Evolutionary conservation across 2,888 invertebrate species (phyloP).

Genomic region (Omphaloscelis lunosa): DNA sequence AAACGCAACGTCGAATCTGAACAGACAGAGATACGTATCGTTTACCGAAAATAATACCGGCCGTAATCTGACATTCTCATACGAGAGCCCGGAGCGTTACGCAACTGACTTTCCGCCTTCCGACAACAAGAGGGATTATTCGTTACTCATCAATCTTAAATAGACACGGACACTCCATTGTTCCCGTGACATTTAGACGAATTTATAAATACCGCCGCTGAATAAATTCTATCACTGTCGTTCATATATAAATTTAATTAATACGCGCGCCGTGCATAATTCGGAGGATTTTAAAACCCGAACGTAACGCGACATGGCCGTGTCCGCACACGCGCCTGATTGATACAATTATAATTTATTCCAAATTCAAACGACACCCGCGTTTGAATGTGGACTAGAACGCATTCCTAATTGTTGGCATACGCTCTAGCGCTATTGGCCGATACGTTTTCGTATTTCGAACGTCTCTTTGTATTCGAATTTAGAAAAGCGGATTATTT

Average conservation of each 20-base stretch:
- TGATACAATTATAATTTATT: slow-evolving; percentile 78
- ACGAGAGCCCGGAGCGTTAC: slow-evolving; percentile 78
- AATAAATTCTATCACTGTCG: slow-evolving; percentile 79
- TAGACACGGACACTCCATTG: slow-evolving; percentile 87
- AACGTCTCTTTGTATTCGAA: slow-evolving; percentile 88
- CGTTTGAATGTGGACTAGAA: slow-evolving; percentile 86
- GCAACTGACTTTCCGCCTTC: slow-evolving; percentile 84
- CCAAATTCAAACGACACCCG: slow-evolving; percentile 79
- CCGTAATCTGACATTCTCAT: slow-evolving; percentile 86
- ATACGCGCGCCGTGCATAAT: slow-evolving; percentile 76
- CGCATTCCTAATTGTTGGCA: slow-evolving; percentile 89
- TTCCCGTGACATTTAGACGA: slow-evolving; percentile 89
- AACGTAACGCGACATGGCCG: slow-evolving; percentile 63
- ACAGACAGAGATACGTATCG: slow-evolving; percentile 87
- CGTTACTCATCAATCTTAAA: slow-evolving; percentile 89
- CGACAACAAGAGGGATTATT: slow-evolving; percentile 84
- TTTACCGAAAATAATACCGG: slow-evolving; percentile 88
- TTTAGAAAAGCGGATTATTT: slow-evolving; percentile 87
- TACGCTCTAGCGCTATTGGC: slow-evolving; percentile 85
- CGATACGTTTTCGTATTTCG: slow-evolving; percentile 86
- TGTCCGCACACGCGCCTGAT: slow-evolving; percentile 59
- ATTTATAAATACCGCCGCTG: slow-evolving; percentile 86
- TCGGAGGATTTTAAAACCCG: slow-evolving; percentile 75
- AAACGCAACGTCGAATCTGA: slow-evolving; percentile 83
- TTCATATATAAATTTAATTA: slow-evolving; percentile 82